Conservation (phyloP, 1,140 invertebrate genomes). For the Marisa cornuarietis region DNA sequence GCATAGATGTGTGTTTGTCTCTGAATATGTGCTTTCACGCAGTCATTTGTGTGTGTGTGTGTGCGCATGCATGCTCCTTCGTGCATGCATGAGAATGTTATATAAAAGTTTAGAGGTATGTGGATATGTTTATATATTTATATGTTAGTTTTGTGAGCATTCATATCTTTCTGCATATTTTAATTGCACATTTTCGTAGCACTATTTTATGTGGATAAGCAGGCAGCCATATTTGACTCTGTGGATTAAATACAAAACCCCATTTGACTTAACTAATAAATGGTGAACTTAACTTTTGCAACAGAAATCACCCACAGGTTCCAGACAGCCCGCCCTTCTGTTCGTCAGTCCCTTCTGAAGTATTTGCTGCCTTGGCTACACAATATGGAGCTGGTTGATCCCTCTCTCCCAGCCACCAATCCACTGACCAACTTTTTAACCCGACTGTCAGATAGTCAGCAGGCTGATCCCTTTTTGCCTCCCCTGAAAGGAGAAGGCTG, state of each 20-base stretch:
- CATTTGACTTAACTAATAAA: no score
- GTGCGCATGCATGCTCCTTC: no score
- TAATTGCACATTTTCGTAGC: neutral
- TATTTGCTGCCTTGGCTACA: slow-evolving; percentile 97
- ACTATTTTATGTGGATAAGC: neutral
- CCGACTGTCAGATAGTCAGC: slow-evolving; percentile 53
- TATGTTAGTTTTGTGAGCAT: neutral
- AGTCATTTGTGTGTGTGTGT: no score
- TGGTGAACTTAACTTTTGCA: slow-evolving; percentile 15
- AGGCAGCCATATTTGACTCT: neutral
- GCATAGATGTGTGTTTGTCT: no score
- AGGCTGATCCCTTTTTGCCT: slow-evolving; percentile 51
- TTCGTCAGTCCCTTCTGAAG: slow-evolving; percentile 87
- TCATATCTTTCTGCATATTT: neutral
- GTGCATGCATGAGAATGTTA: neutral
- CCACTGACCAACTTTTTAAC: slow-evolving; percentile 59
- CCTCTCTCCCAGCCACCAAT: slow-evolving; percentile 85
- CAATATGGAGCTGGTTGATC: slow-evolving; percentile 98
- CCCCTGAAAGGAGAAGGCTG: slow-evolving; percentile 84
- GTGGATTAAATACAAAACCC: no score
- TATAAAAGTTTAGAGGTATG: neutral
- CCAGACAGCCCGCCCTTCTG: slow-evolving; percentile 91
- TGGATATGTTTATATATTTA: neutral
- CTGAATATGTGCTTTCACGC: no score
- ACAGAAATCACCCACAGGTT: slow-evolving; percentile 95